Evolutionary conservation across 2,113 vertebrate species (phyloP).

Genomic region (Rhodinocichla rosea): DNA sequence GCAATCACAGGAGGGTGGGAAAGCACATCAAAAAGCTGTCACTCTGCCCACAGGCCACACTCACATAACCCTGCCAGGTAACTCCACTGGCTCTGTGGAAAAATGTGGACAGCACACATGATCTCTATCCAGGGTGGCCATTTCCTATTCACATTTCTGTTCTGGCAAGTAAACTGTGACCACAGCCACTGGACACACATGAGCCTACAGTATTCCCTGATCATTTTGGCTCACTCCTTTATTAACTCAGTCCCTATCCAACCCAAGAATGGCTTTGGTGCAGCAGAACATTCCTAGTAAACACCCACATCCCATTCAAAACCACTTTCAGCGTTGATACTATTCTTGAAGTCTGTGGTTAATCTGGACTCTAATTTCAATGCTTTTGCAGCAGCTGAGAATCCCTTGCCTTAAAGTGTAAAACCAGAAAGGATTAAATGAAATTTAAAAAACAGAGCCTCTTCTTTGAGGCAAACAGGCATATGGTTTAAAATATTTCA

Average conservation of each 20-base stretch:
- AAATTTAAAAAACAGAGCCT: constrained; percentile 29
- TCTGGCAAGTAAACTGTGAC: background rate
- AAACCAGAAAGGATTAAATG: constrained; percentile 45
- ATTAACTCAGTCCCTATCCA: background rate
- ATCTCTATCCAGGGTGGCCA: background rate
- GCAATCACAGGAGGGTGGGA: background rate
- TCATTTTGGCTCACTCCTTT: background rate
- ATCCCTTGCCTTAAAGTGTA: constrained; percentile 26
- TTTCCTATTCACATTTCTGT: background rate
- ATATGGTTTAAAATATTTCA: constrained; percentile 59
- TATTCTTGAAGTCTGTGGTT: constrained; percentile 30
- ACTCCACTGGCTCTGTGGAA: background rate
- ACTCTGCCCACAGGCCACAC: accelerated
- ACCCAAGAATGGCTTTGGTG: background rate
- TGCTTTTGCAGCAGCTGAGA: constrained; percentile 27
- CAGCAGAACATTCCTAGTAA: constrained; percentile 15
- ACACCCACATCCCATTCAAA: constrained; percentile 24
- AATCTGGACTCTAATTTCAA: constrained; percentile 50
- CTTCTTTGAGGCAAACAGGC: constrained; percentile 30
- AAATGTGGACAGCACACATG: background rate
- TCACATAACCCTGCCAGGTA: background rate
- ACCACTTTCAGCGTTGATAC: background rate
- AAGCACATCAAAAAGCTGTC: background rate
- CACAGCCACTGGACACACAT: background rate
- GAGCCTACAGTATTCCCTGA: background rate